Percentiles rank a stretch among this genome's conserved stretches.
Evolutionary conservation across 2,888 invertebrate genomes (phyloP).

Genomic region (Drosophila antonietae): DNA sequence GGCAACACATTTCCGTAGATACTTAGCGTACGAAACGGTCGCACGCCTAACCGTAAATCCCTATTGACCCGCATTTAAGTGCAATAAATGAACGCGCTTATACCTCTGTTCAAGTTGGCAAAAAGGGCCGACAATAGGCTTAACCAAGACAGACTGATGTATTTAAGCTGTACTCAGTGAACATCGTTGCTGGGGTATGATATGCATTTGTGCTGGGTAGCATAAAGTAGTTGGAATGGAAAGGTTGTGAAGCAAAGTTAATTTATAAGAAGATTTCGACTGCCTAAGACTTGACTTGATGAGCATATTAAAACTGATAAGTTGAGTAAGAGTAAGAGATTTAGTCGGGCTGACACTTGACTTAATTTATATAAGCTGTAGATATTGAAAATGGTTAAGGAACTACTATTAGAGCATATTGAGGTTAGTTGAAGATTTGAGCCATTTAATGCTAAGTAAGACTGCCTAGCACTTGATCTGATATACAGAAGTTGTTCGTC

Average conservation of each 20-base stretch:
- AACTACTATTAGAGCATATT: no score
- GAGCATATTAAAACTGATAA: neutral
- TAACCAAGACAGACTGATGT: slow-evolving; percentile 3
- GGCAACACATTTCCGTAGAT: slow-evolving; percentile 66
- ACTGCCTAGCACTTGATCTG: neutral
- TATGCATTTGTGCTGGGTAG: neutral
- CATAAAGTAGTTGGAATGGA: neutral
- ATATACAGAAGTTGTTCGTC: neutral
- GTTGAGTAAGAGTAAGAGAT: neutral
- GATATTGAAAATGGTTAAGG: neutral
- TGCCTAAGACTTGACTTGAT: no score
- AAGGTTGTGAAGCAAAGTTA: neutral
- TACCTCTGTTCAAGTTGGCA: slow-evolving; percentile 3
- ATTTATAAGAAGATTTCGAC: neutral
- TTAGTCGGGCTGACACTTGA: neutral
- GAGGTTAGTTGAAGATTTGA: neutral
- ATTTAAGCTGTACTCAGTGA: neutral
- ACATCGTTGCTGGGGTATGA: neutral
- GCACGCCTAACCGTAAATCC: slow-evolving; percentile 71
- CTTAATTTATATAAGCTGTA: neutral
- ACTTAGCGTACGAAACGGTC: slow-evolving; percentile 51
- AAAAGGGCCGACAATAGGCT: slow-evolving; percentile 27
- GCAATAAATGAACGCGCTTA: slow-evolving; percentile 36
- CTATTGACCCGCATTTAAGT: slow-evolving; percentile 67
- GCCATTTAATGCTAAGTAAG: neutral